These are phyloP conservation scores for Lysandra coridon DNA, from an alignment of 2,888 invertebrate genomes.

Conservation along the genomic window DNA sequence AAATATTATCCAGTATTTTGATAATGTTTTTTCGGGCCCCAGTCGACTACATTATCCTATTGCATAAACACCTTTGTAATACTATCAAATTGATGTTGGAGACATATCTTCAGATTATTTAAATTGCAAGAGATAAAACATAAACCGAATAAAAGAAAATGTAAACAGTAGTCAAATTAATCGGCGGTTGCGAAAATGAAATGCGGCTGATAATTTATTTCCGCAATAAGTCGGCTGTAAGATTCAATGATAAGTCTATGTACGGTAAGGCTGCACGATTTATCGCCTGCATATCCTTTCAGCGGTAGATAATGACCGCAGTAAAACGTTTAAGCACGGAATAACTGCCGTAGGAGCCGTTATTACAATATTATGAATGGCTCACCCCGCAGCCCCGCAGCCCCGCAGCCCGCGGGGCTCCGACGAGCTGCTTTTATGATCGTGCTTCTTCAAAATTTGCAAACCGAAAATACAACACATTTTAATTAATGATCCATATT, in stretches of 20 bases:
- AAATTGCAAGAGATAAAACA: neutral
- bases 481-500: conserved; percentile 24
- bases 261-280: conserved; percentile 68
- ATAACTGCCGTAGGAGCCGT: conserved; percentile 78
- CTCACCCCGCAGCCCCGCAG: conserved; percentile 57
- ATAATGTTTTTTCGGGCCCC: too few species aligned
- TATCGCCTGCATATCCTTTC: conserved; percentile 80
- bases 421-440: conserved; percentile 47
- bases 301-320: conserved; percentile 80
- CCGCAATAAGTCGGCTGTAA: conserved; percentile 54
- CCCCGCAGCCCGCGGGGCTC: conserved; percentile 54
- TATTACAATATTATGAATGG: conserved; percentile 81
- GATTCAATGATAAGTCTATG: conserved; percentile 59
- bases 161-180: conserved; percentile 24
- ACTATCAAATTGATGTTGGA: too few species aligned
- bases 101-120: neutral
- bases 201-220: conserved; percentile 55
- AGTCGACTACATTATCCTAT: too few species aligned
- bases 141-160: neutral
- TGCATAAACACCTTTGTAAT: too few species aligned
- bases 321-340: conserved; percentile 80
- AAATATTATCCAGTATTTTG: too few species aligned
- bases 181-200: conserved; percentile 44
- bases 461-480: conserved; percentile 23
- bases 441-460: conserved; percentile 39